Conservation (phyloP, 2,888 invertebrate species). For the Amphiduros pacificus region DNA sequence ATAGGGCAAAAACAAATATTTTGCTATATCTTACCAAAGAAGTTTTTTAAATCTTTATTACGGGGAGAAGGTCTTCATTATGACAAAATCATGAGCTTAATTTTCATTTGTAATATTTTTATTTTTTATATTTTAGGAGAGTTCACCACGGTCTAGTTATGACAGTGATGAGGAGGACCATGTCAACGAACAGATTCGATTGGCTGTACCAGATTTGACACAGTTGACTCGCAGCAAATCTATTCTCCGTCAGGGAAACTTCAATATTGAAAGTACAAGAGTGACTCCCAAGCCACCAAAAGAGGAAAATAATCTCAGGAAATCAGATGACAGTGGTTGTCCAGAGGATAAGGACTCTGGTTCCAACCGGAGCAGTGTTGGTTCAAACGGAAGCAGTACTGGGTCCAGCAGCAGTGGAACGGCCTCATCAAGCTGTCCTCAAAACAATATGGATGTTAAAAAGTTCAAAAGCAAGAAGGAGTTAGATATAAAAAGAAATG, state of each 20-base stretch:
- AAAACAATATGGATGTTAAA: too few species aligned
- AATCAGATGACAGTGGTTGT: constrained; percentile 25
- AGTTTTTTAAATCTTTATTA: too few species aligned
- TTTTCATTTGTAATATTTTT: background rate
- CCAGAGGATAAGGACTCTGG: constrained; percentile 19
- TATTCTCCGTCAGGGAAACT: constrained; percentile 43
- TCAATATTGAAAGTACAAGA: constrained; percentile 49
- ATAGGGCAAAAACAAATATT: too few species aligned
- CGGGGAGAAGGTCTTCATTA: too few species aligned
- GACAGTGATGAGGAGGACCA: constrained; percentile 7
- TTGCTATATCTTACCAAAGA: too few species aligned
- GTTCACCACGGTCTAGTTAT: constrained; percentile 4
- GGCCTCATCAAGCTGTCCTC: too few species aligned
- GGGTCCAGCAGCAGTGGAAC: too few species aligned
- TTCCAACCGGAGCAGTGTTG: constrained; percentile 19
- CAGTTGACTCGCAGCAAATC: constrained; percentile 27
- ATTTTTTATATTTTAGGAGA: constrained; percentile 2
- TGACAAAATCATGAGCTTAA: too few species aligned
- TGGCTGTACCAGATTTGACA: background rate
- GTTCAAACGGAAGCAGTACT: constrained; percentile 6
- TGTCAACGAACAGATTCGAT: background rate
- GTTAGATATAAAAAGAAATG: background rate
- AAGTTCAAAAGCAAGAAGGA: too few species aligned
- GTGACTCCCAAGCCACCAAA: too few species aligned
- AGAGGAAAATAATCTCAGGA: too few species aligned